Evolutionary conservation across 2,888 invertebrate species (phyloP).

Genomic region (Drosophila ochracea): DNA sequence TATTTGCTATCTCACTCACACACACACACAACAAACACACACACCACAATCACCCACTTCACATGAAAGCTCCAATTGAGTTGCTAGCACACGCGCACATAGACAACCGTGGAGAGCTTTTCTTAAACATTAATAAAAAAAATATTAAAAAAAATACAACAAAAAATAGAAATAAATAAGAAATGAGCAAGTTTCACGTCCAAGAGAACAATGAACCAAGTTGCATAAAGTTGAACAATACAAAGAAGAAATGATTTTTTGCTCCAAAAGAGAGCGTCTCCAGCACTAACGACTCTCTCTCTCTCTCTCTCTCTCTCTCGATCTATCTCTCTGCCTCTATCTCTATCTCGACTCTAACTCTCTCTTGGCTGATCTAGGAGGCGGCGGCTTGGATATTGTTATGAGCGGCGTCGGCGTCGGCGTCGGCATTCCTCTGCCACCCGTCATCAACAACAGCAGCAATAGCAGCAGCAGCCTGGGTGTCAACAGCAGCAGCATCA

Average conservation of each 20-base stretch:
- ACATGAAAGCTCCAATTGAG: conserved; percentile 62
- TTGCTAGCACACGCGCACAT: conserved; percentile 83
- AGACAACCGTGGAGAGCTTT: conserved; percentile 68
- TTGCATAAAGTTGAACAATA: conserved; percentile 2
- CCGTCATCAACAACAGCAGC: conserved; percentile 57
- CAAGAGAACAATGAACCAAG: conserved; percentile 47
- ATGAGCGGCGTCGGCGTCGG: conserved; percentile 66
- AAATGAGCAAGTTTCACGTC: conserved; percentile 40
- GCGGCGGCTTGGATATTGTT: conserved; percentile 65
- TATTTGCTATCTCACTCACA: conserved; percentile 62
- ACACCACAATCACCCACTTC: conserved; percentile 22
- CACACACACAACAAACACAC: conserved; percentile 24
- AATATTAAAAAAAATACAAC: not conserved
- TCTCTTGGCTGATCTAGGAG: conserved; percentile 44
- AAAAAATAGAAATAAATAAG: not conserved
- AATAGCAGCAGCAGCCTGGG: conserved; percentile 35
- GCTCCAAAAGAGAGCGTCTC: conserved; percentile 4
- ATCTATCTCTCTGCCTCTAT: conserved; percentile 12
- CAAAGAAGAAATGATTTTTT: not conserved
- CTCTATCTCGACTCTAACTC: not conserved
- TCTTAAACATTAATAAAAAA: conserved; percentile 3
- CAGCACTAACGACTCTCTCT: conserved; percentile 42
- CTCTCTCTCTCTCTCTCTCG: conserved; percentile 11
- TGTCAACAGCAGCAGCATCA: conserved; percentile 42
- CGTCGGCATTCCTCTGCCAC: conserved; percentile 50